These are phyloP conservation scores for Falco rusticolus DNA, from an alignment of 2,797 vertebrate species.

Conservation along the genomic window DNA sequence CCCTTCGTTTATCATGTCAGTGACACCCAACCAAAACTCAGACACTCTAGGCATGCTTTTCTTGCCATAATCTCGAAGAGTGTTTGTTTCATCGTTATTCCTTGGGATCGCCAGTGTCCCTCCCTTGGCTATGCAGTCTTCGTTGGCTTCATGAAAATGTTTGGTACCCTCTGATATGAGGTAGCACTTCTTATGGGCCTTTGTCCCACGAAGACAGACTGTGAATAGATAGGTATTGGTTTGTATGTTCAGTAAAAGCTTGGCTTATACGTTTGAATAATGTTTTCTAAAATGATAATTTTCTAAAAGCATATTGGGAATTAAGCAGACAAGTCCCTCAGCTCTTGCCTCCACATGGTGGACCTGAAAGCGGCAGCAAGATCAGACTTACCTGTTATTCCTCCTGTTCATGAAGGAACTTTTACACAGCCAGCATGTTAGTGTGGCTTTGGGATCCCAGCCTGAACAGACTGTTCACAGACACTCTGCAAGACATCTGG, in stretches of 20 bases:
- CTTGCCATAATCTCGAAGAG: conserved; percentile 88
- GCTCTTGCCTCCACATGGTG: not conserved
- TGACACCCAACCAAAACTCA: conserved; percentile 95
- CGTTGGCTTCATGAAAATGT: conserved; percentile 94
- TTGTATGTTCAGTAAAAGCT: not conserved
- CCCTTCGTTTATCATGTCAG: conserved; percentile 91
- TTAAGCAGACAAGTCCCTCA: not conserved
- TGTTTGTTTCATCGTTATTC: conserved; percentile 83
- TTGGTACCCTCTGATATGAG: conserved; percentile 87
- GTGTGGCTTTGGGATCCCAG: not conserved
- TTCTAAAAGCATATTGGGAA: not conserved
- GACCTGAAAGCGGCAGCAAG: not conserved
- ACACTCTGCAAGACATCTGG: not conserved
- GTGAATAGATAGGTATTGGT: conserved; percentile 74
- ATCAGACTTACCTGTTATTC: not conserved
- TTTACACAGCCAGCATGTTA: not conserved
- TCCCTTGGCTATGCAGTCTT: conserved; percentile 95
- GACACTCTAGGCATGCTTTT: conserved; percentile 81
- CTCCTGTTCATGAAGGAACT: not conserved
- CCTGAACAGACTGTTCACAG: not conserved
- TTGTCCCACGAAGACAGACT: conserved; percentile 96
- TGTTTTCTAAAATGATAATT: not conserved
- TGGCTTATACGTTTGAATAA: not conserved
- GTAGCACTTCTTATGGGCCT: conserved; percentile 93
- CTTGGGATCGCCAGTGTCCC: conserved; percentile 91